A percentile compares a stretch with the other conserved stretches of the same genome.
phyloP scores from a whole-genome alignment of 2,797 vertebrate genomes.

The Pseudomugil gertrudae region DNA sequence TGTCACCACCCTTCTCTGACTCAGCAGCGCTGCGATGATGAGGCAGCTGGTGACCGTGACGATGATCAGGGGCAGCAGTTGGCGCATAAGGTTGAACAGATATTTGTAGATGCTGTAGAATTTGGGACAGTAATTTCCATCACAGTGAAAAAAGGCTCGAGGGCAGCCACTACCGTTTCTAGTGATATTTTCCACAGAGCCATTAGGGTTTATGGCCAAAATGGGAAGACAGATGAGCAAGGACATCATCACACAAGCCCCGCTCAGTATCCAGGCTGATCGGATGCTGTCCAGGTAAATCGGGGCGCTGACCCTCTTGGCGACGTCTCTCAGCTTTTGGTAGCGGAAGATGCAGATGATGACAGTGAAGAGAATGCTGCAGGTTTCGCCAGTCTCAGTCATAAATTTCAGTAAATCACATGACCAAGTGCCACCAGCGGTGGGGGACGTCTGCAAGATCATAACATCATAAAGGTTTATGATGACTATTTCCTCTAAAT shows the following conservation, averaged over 20 bases:
- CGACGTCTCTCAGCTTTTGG: constrained; percentile 77
- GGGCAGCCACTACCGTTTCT: constrained; percentile 41
- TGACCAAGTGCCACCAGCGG: not conserved
- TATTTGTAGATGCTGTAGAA: constrained; percentile 71
- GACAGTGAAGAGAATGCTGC: constrained; percentile 80
- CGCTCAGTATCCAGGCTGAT: constrained; percentile 51
- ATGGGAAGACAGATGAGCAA: constrained; percentile 56
- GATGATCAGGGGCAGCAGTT: constrained; percentile 75
- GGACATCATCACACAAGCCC: constrained; percentile 52
- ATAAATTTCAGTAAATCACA: constrained; percentile 74
- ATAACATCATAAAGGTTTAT: constrained; percentile 71
- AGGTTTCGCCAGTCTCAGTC: constrained; percentile 63
- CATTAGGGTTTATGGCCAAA: constrained; percentile 44
- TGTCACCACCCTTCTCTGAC: constrained; percentile 47
- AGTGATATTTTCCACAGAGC: constrained; percentile 17
- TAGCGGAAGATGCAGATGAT: constrained; percentile 82
- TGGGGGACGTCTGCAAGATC: not conserved
- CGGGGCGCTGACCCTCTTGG: constrained; percentile 53
- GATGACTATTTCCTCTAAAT: constrained; percentile 75
- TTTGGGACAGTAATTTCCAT: constrained; percentile 47
- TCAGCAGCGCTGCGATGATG: constrained; percentile 69
- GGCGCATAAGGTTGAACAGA: constrained; percentile 60
- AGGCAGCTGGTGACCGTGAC: constrained; percentile 72
- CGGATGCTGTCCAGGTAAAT: constrained; percentile 71
- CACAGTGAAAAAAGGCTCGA: constrained; percentile 75